Evolutionary conservation across 2,113 vertebrate genomes (phyloP), one percentile per base, ranked within the genome.

Genomic region (Macrotus californicus): DNA sequence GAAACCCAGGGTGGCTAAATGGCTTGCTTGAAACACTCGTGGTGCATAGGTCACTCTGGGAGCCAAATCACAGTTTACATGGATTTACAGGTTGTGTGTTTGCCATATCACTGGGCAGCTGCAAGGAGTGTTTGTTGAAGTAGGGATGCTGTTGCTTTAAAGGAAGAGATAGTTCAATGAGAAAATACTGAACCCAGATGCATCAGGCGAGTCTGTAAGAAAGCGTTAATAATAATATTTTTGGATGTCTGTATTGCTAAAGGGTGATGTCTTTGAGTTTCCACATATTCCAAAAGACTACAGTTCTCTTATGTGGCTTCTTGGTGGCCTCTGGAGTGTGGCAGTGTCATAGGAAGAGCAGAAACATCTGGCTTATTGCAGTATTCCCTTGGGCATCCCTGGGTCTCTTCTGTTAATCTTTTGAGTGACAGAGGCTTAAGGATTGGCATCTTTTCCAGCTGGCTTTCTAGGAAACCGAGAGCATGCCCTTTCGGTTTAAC

Each of bases 381-480:
- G 0, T 72, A 24, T 95, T 97, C 85, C 84, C 90, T 73, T 66
- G 95, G 97, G 93, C 89, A 87, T 50, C n/a, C 50, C 66, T 19
- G 13, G 73, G 75, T 96, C 89, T 96, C 94, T 94, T 94, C 96
- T 93, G 88, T 79, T 97, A 96, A 97, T 97, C 96, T 94, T 97
- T 94, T 97, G 94, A 98, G 96, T 96, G 96, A 95, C 96, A 96
- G 94, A 91, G 84, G 94, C 87, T 93, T 96, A 95, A 59, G 80
- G 88, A 94, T 80, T 96, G 96, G 69, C 95, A 96, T 97, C 83
- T 95, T 93, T 96, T 94, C 82, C 94, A 95, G 95, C 92, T 96
- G 96, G 91, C 89, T 96, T 91, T 97, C 94, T 95, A 96, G 96
- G 95, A 97, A 97, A 96, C 93, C 0, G 19, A 96, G 94, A 96